A percentile compares a stretch with the other conserved stretches of the same genome.
phyloP scores from a whole-genome alignment of 1,140 invertebrate species.

The Drosophila mauritiana region DNA sequence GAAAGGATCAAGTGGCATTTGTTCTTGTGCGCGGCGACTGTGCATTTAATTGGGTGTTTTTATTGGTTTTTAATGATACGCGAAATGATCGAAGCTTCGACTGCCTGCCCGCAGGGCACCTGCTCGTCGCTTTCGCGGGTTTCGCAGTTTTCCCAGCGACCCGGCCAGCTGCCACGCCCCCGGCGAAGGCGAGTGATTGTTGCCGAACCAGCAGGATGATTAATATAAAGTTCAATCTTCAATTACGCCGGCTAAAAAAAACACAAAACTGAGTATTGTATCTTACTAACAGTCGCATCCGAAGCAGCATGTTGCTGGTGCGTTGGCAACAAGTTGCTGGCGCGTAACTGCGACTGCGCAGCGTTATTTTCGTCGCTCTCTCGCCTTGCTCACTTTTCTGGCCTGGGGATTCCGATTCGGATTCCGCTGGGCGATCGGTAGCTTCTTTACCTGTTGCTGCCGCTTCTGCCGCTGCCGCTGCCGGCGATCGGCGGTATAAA shows the following conservation, averaged over 20 bases:
- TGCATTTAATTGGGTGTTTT: conserved; percentile 83
- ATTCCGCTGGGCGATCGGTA: conserved; percentile 2
- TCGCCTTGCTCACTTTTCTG: conserved; percentile 19
- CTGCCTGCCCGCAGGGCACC: conserved; percentile 58
- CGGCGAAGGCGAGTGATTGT: conserved; percentile 66
- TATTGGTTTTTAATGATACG: conserved; percentile 83
- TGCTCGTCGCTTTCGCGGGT: conserved; percentile 28
- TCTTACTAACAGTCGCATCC: background rate
- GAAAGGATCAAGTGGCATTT: conserved; percentile 81
- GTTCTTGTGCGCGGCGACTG: conserved; percentile 63
- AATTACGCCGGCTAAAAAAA: conserved; percentile 38
- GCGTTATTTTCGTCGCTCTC: conserved; percentile 23
- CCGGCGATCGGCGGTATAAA: conserved; percentile 65
- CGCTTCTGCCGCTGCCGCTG: conserved; percentile 16
- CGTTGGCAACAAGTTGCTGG: conserved; percentile 41
- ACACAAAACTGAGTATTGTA: conserved; percentile 9
- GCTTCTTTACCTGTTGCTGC: conserved; percentile 24
- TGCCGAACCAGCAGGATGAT: conserved; percentile 66
- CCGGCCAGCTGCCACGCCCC: conserved; percentile 59
- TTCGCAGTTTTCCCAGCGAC: conserved; percentile 30
- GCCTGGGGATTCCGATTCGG: conserved; percentile 1
- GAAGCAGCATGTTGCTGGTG: conserved; percentile 24
- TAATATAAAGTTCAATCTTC: conserved; percentile 76
- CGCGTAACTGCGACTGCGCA: conserved; percentile 29
- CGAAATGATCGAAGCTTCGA: conserved; percentile 75